Evolutionary conservation across 2,113 vertebrate species (phyloP), one percentile per base, ranked within the genome.

Genomic region (Psettodes erumei): DNA sequence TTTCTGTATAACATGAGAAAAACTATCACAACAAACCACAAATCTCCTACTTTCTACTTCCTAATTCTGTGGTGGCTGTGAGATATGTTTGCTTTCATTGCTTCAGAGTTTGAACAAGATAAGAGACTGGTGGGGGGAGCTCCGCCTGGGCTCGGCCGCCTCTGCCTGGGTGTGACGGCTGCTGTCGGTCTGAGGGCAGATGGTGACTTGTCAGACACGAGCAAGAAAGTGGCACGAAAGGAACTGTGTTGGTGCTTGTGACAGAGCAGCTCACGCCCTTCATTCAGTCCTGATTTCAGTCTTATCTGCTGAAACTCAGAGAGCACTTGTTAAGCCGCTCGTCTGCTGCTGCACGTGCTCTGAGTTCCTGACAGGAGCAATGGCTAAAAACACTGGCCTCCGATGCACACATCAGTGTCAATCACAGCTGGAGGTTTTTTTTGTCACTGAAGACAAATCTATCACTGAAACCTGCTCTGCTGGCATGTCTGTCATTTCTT

Each of bases 41-140:
- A 60, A 68, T 12, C 53, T n/a, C 23, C 8, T n/a, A 11, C 21
- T 33, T 42, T 65, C 28, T 1, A 16, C 53, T 59, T 77, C 25
- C 55, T 51, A 59, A 50, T 50, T 53, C 43, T 47, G 33, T 32
- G 0, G 59, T 1, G 32, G 76, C 51, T 25, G 45, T 12, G 32
- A 45, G 32, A 35, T 16, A 3, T 84, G 82, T 88, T 87, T 90
- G 77, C 81, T 70, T 56, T 84, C 33, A 73, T 76, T 63, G 56
- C 54, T 56, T 30, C 53, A 73, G 68, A 83, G 86, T 85, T 84
- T 84, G 25, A 85, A 85, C 61, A 81, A 86, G 83, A 86, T 90
- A 89, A 79, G 71, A 78, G 37, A 30, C 43, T 32, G 19, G 1
- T 58, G 45, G 18, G 0, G 66, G 38, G 54, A 45, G 37, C n/a